A percentile compares a stretch with the other conserved stretches of the same genome.
Conservation (phyloP, 2,113 vertebrate species). For the Callipepla squamata region DNA sequence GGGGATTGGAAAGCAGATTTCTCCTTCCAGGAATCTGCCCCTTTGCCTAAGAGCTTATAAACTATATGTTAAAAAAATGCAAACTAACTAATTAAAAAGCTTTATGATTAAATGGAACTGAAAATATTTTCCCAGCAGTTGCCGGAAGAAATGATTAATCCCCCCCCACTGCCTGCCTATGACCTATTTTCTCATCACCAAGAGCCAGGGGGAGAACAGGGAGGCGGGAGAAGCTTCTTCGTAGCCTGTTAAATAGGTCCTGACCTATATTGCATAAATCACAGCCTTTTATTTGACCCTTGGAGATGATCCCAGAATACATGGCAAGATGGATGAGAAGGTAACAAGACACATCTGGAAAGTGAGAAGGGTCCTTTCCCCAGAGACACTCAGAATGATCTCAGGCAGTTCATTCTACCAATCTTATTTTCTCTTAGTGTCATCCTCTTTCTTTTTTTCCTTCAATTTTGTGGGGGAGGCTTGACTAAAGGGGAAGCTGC, state of each 20-base stretch:
- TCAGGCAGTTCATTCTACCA: not conserved
- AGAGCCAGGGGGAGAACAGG: not conserved
- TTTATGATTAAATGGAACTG: conserved; percentile 77
- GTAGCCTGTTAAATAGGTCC: conserved; percentile 72
- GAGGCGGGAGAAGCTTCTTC: not conserved
- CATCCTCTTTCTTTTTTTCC: not conserved
- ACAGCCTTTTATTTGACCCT: conserved; percentile 50
- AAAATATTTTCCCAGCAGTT: conserved; percentile 75
- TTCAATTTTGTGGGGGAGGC: not conserved
- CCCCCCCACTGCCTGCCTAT: conserved; percentile 68
- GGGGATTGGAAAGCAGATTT: not conserved
- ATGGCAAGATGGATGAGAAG: conserved; percentile 19
- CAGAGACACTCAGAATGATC: not conserved
- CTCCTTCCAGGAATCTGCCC: conserved; percentile 24
- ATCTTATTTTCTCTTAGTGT: not conserved
- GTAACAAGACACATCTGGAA: conserved; percentile 35
- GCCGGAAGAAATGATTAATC: conserved; percentile 74
- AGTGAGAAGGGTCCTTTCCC: conserved; percentile 5
- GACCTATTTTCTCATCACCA: conserved; percentile 77
- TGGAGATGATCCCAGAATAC: conserved; percentile 58
- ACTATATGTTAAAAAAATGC: conserved; percentile 46
- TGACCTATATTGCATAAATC: conserved; percentile 73
- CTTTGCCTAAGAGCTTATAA: conserved; percentile 9
- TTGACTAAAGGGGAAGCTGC: not conserved
- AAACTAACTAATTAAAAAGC: conserved; percentile 80